Evolutionary conservation across 1,140 invertebrate genomes (phyloP).

Genomic region (Lepidotrigona ventralis): DNA sequence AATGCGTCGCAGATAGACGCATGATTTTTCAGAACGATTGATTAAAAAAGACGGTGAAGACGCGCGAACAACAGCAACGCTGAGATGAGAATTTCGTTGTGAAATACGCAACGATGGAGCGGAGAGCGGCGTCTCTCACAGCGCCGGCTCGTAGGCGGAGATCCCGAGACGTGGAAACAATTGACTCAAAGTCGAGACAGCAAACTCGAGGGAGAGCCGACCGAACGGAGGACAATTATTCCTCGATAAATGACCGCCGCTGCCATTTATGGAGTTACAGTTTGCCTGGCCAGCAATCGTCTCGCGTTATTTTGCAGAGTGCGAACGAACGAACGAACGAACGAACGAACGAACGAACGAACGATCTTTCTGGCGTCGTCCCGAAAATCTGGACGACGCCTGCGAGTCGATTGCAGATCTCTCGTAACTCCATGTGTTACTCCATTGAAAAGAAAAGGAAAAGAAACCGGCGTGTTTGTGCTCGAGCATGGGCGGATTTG

Average conservation of each 20-base stretch:
- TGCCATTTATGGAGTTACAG: conserved; percentile 66
- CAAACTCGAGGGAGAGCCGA: neutral
- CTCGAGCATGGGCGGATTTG: no score
- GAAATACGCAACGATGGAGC: neutral
- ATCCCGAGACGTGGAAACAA: conserved; percentile 34
- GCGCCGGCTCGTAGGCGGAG: conserved; percentile 58
- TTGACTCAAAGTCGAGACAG: conserved; percentile 9
- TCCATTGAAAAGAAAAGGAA: neutral
- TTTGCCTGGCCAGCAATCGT: conserved; percentile 34
- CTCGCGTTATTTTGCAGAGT: conserved; percentile 36
- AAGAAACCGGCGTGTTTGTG: no score
- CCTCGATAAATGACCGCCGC: conserved; percentile 32
- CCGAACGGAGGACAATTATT: conserved; percentile 48
- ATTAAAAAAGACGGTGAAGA: no score
- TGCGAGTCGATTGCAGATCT: no score
- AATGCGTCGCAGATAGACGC: no score
- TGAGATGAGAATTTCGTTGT: no score
- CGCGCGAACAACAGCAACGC: no score
- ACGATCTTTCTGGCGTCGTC: no score
- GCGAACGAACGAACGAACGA: no score
- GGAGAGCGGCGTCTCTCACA: neutral
- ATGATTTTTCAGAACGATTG: no score
- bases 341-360: no score
- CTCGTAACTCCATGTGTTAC: neutral
- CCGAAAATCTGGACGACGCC: neutral